phyloP scores from a whole-genome alignment of 2,888 invertebrate genomes.

The Allophyes oxyacanthae region DNA sequence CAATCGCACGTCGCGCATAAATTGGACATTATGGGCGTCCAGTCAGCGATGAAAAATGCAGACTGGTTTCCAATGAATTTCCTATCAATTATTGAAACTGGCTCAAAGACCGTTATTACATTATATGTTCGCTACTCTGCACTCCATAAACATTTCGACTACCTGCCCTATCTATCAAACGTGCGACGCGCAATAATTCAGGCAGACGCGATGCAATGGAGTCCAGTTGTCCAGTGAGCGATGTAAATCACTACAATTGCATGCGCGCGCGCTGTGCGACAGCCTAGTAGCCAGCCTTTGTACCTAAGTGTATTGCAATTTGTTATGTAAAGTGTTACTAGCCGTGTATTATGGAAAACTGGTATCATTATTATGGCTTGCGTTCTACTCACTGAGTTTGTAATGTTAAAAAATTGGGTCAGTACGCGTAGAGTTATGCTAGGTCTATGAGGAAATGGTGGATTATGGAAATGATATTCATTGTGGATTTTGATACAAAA shows the following conservation, averaged over 20 bases:
- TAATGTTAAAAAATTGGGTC: slow-evolving; percentile 31
- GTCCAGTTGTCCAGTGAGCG: slow-evolving; percentile 51
- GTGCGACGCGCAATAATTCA: slow-evolving; percentile 43
- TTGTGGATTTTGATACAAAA: neutral
- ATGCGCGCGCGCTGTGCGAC: slow-evolving; percentile 62
- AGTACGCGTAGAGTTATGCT: slow-evolving; percentile 7
- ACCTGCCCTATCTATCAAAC: slow-evolving; percentile 36
- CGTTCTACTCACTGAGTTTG: slow-evolving; percentile 41
- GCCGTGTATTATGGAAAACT: slow-evolving; percentile 50
- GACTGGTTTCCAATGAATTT: too few species aligned
- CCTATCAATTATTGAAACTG: too few species aligned
- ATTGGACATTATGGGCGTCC: too few species aligned
- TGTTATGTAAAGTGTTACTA: slow-evolving; percentile 67
- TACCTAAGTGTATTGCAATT: slow-evolving; percentile 57
- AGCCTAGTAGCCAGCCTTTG: slow-evolving; percentile 55
- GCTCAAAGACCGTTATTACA: slow-evolving; percentile 14
- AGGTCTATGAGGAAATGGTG: slow-evolving; percentile 14
- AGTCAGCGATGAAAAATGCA: too few species aligned
- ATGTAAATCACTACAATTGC: slow-evolving; percentile 66
- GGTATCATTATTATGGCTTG: slow-evolving; percentile 51
- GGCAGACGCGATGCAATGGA: slow-evolving; percentile 44
- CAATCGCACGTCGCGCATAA: too few species aligned
- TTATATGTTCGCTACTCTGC: slow-evolving; percentile 15
- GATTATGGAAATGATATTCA: neutral
- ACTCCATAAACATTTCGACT: slow-evolving; percentile 12